These are phyloP conservation scores for Ochropacha duplaris DNA, from an alignment of 2,888 invertebrate genomes.

Conservation along the genomic window DNA sequence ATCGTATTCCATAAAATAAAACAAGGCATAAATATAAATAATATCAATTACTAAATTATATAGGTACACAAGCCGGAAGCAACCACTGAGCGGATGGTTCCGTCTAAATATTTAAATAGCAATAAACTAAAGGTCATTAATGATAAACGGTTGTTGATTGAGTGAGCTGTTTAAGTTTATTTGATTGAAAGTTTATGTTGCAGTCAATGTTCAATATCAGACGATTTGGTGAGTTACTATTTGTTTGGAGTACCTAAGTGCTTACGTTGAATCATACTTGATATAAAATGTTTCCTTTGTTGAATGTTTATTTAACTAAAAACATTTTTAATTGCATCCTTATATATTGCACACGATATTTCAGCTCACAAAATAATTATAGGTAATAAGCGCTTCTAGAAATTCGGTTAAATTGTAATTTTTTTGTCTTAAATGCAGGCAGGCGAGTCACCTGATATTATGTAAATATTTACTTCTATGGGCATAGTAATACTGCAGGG, in stretches of 20 bases:
- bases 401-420: too few species aligned
- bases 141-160: not conserved
- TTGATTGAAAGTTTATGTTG: not conserved
- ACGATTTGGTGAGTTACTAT: not conserved
- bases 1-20: too few species aligned
- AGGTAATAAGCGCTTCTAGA: too few species aligned
- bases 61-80: not conserved
- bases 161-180: not conserved
- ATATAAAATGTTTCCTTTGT: not conserved
- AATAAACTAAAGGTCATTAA: not conserved
- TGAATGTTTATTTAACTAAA: too few species aligned
- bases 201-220: not conserved
- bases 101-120: constrained; percentile 7
- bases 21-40: not conserved
- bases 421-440: too few species aligned
- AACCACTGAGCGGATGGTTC: not conserved
- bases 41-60: not conserved
- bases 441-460: too few species aligned
- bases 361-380: too few species aligned
- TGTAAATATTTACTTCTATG: too few species aligned
- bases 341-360: too few species aligned
- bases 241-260: constrained; percentile 1
- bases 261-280: not conserved
- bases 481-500: too few species aligned
- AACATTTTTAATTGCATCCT: too few species aligned